Evolutionary conservation across 2,888 invertebrate genomes (phyloP).

Genomic region (Taenaris catops): DNA sequence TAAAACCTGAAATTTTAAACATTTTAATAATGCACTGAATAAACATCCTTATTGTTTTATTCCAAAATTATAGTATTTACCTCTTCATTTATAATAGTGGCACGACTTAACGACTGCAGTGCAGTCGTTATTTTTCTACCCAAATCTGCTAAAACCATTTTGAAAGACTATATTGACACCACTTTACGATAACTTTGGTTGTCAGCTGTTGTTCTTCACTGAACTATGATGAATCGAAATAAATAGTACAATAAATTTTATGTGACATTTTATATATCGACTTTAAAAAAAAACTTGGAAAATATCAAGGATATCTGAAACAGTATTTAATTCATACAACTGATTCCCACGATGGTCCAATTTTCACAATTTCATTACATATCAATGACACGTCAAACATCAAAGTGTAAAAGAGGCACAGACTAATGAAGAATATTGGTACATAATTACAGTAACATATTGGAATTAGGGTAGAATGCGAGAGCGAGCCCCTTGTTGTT

Average conservation of each 20-base stretch:
- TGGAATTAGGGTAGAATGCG: no score
- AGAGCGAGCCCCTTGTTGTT: no score
- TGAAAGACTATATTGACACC: conserved; percentile 39
- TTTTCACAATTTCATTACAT: conserved; percentile 16
- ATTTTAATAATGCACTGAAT: no score
- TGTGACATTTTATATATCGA: conserved; percentile 25
- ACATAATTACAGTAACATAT: no score
- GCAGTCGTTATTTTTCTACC: conserved; percentile 99
- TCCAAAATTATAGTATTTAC: conserved; percentile 60
- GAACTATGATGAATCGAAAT: conserved; percentile 11
- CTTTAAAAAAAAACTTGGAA: no score
- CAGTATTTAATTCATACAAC: neutral
- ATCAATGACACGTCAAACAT: conserved; percentile 28
- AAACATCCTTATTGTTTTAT: neutral
- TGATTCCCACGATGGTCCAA: conserved; percentile 14
- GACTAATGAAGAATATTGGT: no score
- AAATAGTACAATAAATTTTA: conserved; percentile 10
- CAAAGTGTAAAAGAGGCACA: conserved; percentile 11
- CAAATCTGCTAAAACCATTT: conserved; percentile 99
- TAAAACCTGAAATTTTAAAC: conserved; percentile 90
- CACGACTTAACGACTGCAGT: conserved; percentile 97
- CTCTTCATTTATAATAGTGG: conserved; percentile 99
- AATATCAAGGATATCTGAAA: no score
- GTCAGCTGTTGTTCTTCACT: conserved; percentile 16
- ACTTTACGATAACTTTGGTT: conserved; percentile 13